Evolutionary conservation across 1,140 invertebrate species (phyloP).

Genomic region (Melitaea cinxia): DNA sequence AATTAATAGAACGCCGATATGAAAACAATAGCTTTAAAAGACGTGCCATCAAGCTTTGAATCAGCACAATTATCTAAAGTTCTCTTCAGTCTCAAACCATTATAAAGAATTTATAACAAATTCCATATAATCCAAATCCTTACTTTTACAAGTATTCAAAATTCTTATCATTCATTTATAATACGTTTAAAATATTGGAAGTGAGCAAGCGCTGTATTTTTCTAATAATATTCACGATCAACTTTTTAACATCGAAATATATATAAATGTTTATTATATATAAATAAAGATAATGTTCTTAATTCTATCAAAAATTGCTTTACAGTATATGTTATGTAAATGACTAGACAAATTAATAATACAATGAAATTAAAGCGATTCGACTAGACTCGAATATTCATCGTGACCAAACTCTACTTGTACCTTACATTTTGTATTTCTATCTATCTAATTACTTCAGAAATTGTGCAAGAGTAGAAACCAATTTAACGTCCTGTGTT

Average conservation of each 20-base stretch:
- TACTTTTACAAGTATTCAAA: conserved; percentile 20
- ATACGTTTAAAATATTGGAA: conserved; percentile 50
- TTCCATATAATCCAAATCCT: conserved; percentile 34
- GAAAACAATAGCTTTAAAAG: conserved; percentile 28
- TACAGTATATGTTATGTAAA: background rate
- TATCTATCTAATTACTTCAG: conserved; percentile 74
- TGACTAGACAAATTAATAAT: background rate
- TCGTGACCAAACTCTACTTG: conserved; percentile 33
- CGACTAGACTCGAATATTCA: conserved; percentile 25
- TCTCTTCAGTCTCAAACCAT: conserved; percentile 56
- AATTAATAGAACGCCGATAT: conserved; percentile 13
- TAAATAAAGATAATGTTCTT: conserved; percentile 8
- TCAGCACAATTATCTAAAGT: conserved; percentile 36
- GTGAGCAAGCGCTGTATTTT: conserved; percentile 55
- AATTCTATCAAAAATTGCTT: background rate
- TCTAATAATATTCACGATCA: conserved; percentile 26
- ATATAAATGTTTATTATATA: background rate
- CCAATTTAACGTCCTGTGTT: conserved; percentile 26
- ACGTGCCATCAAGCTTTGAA: conserved; percentile 18
- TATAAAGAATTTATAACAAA: conserved; percentile 37
- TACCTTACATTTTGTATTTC: conserved; percentile 64
- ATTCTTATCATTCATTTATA: conserved; percentile 32
- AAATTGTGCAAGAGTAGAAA: conserved; percentile 73
- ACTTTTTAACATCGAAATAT: conserved; percentile 11
- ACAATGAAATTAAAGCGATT: conserved; percentile 6